Evolutionary conservation across 1,140 invertebrate species (phyloP).

Genomic region (Ceratina australensis): DNA sequence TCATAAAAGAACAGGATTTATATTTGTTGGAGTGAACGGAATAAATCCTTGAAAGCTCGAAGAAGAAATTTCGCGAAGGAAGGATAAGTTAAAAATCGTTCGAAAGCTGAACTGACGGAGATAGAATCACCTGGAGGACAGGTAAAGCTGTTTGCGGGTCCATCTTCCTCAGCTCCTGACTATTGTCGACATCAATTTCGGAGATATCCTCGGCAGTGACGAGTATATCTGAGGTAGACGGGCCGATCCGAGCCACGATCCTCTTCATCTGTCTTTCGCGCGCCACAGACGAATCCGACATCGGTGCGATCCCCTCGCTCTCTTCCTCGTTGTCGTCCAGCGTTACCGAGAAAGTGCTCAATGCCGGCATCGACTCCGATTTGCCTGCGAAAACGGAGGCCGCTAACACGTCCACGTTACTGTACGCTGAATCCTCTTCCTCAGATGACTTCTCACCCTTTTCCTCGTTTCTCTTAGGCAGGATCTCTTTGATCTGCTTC

Average conservation of each 20-base stretch:
- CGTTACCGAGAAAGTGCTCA: constrained; percentile 3
- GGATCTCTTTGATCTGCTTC: constrained; percentile 8
- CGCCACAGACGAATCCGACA: constrained; percentile 46
- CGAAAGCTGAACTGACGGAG: no score
- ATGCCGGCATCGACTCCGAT: constrained; percentile 45
- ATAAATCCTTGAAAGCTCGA: no score
- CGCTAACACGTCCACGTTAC: background rate
- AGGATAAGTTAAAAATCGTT: no score
- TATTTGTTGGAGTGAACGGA: no score
- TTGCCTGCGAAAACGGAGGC: constrained; percentile 2
- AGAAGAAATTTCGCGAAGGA: no score
- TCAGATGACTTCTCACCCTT: constrained; percentile 12
- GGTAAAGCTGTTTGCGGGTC: constrained; percentile 21
- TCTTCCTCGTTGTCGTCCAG: background rate
- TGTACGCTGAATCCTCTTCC: background rate
- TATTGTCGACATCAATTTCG: background rate
- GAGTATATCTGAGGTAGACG: background rate
- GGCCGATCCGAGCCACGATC: constrained; percentile 44
- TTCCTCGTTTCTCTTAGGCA: background rate
- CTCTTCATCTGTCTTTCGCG: constrained; percentile 46
- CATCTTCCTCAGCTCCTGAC: constrained; percentile 9
- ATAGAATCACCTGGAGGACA: constrained; percentile 32
- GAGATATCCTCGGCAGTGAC: background rate
- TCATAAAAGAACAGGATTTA: no score
- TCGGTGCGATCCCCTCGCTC: background rate